These are phyloP conservation scores for Diloba caeruleocephala DNA, from an alignment of 2,888 invertebrate species.

Conservation along the genomic window DNA sequence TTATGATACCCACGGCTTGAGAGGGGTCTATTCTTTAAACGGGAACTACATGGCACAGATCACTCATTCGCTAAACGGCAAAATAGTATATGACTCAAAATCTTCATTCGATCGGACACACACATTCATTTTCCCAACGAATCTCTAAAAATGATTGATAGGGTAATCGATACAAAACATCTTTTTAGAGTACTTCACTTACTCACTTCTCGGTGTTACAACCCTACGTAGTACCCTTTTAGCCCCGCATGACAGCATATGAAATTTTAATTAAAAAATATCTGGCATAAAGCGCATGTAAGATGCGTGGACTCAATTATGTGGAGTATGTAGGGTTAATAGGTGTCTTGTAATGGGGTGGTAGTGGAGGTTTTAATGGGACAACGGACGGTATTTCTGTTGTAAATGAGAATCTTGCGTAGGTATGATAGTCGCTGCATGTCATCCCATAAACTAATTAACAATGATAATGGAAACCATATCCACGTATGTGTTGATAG, in stretches of 20 bases:
- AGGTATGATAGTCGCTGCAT: constrained; percentile 4
- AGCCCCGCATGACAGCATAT: constrained; percentile 54
- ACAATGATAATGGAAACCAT: too few relatives aligned
- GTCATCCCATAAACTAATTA: not conserved
- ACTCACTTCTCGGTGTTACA: not conserved
- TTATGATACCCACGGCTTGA: too few relatives aligned
- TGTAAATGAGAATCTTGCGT: constrained; percentile 14
- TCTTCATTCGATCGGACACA: too few relatives aligned
- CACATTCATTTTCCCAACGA: too few relatives aligned
- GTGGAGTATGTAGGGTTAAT: constrained; percentile 38
- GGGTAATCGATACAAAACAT: too few relatives aligned
- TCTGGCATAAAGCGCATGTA: constrained; percentile 46
- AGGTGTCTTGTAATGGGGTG: constrained; percentile 32
- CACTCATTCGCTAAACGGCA: too few relatives aligned
- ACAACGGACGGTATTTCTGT: constrained; percentile 15
- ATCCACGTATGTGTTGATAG: too few relatives aligned
- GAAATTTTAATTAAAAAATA: constrained; percentile 59
- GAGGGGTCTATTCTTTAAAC: too few relatives aligned
- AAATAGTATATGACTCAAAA: too few relatives aligned
- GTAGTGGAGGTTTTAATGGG: constrained; percentile 25
- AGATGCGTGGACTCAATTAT: constrained; percentile 36
- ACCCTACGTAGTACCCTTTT: constrained; percentile 47
- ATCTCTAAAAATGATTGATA: too few relatives aligned
- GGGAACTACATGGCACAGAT: too few relatives aligned
- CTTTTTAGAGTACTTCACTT: constrained; percentile 16